A percentile compares a stretch with the other conserved stretches of the same genome.
phyloP scores from a whole-genome alignment of 2,888 invertebrate species.

The Cryptus armator region DNA sequence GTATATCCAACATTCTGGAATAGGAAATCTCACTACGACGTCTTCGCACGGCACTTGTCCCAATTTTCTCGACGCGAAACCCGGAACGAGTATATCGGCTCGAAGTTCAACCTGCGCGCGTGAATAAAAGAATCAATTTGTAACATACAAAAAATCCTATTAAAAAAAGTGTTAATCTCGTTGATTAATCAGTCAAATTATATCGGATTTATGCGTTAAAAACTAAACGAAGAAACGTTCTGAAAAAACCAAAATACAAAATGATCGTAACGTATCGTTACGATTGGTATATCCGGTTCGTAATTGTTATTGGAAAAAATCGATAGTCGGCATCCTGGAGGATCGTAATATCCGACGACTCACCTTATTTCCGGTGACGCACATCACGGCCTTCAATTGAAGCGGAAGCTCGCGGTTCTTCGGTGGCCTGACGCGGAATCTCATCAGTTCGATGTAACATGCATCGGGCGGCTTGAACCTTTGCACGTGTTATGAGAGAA shows the following conservation, averaged over 20 bases:
- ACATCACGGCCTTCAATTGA: slow-evolving; percentile 96
- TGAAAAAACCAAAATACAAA: too few species aligned
- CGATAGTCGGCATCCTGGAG: slow-evolving; percentile 8
- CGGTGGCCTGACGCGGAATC: slow-evolving; percentile 97
- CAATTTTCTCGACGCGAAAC: slow-evolving; percentile 97
- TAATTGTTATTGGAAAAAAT: neutral
- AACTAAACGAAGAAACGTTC: too few species aligned
- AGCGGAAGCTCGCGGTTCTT: slow-evolving; percentile 98
- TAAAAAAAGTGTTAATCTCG: neutral
- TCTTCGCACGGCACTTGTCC: slow-evolving; percentile 99
- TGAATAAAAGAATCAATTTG: neutral
- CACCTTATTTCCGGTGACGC: slow-evolving; percentile 94
- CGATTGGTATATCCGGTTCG: neutral
- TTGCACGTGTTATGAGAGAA: slow-evolving; percentile 69
- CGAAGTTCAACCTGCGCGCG: slow-evolving; percentile 93
- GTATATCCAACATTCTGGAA: slow-evolving; percentile 99
- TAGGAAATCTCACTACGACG: slow-evolving; percentile 97
- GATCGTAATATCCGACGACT: slow-evolving; percentile 21
- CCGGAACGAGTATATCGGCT: slow-evolving; percentile 98
- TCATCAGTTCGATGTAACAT: slow-evolving; percentile 98
- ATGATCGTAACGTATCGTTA: neutral
- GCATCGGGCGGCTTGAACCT: slow-evolving; percentile 99
- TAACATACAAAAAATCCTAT: too few species aligned
- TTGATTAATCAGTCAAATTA: neutral
- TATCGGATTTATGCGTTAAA: neutral